Evolutionary conservation across 2,888 invertebrate genomes (phyloP), one percentile per base, ranked within the genome.

Genomic region (Tromatobia lineatoria): DNA sequence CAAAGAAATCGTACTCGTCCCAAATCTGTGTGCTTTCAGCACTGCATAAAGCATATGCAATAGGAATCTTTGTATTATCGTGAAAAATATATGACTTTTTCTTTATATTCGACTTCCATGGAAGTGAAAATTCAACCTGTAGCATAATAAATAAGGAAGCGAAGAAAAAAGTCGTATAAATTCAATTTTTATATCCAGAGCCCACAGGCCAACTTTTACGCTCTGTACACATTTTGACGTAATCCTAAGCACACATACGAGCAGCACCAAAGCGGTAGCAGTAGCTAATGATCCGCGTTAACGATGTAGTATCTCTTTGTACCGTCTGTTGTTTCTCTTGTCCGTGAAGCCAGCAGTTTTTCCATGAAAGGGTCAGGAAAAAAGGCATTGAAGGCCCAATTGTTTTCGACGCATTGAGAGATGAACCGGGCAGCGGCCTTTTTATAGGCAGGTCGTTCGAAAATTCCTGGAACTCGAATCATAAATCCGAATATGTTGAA

Each of bases 271-370:
- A 59, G 59, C 67, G 66, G 64, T 54, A 61, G 79, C 73, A n/a
- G n/a, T 61, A 78, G 77, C 71, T 75, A 82, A 85, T 84, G 86
- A 86, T 84, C 61, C 82, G 75, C 66, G 82, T 80, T 85, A 86
- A 85, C 80, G 85, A 85, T 77, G 80, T 85, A 69, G 80, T 82
- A 71, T 67, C 78, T 64, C 71, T 34, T 29, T 18, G 10, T 47
- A 18, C 50, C 57, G 54, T 42, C 20, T 25, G 42, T 54, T 54
- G 59, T 38, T 6, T 47, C 25, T 11, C 20, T 71, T 23, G 74
- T 45, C 57, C 34, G 54, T 59, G 52, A 18, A 18, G 6, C 25
- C 59, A 61, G 73, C 50, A 50, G 61, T 34, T 42, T 45, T 77
- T 66, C 61, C 71, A 66, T 18, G 47, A 57, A 57, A 20, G 15